Percentiles rank a stretch among this genome's conserved stretches.
phyloP scores from a whole-genome alignment of 2,797 vertebrate genomes.

The Alfaro cultratus region DNA sequence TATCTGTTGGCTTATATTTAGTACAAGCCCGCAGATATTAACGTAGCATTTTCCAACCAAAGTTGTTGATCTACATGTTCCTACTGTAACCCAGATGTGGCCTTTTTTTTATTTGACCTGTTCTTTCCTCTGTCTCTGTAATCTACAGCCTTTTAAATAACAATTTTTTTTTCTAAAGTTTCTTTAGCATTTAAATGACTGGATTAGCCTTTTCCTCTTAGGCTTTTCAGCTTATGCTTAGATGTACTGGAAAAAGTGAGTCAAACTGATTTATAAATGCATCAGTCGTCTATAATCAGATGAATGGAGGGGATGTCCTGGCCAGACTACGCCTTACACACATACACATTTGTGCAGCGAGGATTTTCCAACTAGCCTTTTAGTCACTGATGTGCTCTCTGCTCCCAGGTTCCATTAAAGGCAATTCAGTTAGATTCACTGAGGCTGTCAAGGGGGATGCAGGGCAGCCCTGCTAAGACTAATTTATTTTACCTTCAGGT shows the following conservation, averaged over 20 bases:
- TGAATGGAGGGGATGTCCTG: conserved; percentile 26
- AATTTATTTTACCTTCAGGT: conserved; percentile 46
- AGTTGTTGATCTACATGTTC: conserved; percentile 20
- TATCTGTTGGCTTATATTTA: conserved; percentile 17
- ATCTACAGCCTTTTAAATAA: conserved; percentile 24
- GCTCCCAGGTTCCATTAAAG: conserved; percentile 57
- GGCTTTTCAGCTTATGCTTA: neutral
- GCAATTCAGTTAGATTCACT: conserved; percentile 61
- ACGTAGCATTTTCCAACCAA: conserved; percentile 15
- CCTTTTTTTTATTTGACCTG: conserved; percentile 42
- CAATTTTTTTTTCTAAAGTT: conserved; percentile 10
- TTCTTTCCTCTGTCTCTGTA: conserved; percentile 1
- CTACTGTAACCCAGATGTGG: conserved; percentile 22
- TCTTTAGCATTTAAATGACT: neutral
- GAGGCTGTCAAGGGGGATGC: conserved; percentile 26
- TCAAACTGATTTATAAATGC: conserved; percentile 11
- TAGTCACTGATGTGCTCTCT: conserved; percentile 58
- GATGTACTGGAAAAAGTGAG: conserved; percentile 10
- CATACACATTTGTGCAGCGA: conserved; percentile 10
- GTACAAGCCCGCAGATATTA: conserved; percentile 1
- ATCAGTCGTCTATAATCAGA: conserved; percentile 23
- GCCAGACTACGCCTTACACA: neutral
- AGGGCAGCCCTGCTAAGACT: conserved; percentile 25
- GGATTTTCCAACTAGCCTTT: conserved; percentile 50
- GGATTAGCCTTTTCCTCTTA: neutral